Evolutionary conservation across 2,797 vertebrate genomes (phyloP).

Genomic region (Cossypha polioptera): DNA sequence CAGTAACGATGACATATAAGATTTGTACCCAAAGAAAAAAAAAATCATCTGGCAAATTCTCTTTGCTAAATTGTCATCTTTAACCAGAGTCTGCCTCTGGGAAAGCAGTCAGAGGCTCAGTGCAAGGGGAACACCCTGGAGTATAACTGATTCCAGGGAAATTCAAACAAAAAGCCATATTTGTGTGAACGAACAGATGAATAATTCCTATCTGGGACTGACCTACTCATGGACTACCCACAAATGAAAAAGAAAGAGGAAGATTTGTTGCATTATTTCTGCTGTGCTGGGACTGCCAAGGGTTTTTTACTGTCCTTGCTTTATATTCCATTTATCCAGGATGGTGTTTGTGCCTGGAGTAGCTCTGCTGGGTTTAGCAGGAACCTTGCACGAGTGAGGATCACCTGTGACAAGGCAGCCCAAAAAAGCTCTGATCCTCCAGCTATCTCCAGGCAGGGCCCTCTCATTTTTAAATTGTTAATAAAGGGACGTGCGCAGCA

Average conservation of each 20-base stretch:
- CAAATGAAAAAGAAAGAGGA: not conserved
- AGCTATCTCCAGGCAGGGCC: not conserved
- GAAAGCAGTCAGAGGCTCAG: not conserved
- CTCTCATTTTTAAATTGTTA: constrained; percentile 37
- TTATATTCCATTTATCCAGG: not conserved
- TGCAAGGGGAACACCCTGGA: not conserved
- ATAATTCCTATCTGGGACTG: not conserved
- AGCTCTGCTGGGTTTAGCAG: not conserved
- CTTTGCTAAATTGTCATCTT: not conserved
- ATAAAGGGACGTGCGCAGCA: constrained; percentile 18
- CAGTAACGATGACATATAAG: not conserved
- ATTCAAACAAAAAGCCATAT: not conserved
- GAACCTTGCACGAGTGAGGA: not conserved
- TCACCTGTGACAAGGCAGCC: not conserved
- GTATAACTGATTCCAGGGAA: not conserved
- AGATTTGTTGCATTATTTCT: not conserved
- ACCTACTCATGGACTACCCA: not conserved
- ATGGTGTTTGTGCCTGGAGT: fast-evolving
- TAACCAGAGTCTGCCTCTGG: not conserved
- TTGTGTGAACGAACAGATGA: not conserved
- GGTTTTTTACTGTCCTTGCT: not conserved
- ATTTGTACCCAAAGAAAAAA: not conserved
- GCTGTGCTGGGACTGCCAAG: not conserved
- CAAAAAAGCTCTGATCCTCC: not conserved
- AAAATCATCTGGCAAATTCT: not conserved